Percentiles rank a stretch among this genome's conserved stretches.
phyloP scores from a whole-genome alignment of 2,797 vertebrate genomes.

The Loris lydekkerianus region DNA sequence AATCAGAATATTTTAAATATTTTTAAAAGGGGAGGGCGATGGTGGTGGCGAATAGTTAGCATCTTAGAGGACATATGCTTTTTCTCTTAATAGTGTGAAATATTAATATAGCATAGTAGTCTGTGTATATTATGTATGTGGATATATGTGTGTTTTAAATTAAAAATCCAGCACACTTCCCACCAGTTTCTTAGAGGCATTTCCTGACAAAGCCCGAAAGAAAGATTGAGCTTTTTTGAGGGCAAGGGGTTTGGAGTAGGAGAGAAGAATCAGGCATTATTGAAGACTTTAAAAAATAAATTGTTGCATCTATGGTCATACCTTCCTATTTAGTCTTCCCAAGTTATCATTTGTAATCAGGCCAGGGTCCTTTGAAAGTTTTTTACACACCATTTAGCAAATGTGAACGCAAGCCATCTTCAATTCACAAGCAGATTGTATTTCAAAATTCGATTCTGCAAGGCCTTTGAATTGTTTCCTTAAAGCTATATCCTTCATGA shows the following conservation, averaged over 20 bases:
- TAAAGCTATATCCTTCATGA: neutral
- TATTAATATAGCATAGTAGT: neutral
- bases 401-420: neutral
- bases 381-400: neutral
- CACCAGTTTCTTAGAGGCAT: neutral
- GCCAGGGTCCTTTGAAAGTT: neutral
- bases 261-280: neutral
- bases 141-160: slow-evolving; percentile 1
- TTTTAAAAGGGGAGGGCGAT: fast-evolving
- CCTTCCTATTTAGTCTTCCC: neutral
- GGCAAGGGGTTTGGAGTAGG: neutral
- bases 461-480: neutral
- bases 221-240: neutral
- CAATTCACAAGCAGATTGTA: neutral
- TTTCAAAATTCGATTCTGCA: neutral
- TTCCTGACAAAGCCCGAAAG: slow-evolving; percentile 37
- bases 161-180: neutral
- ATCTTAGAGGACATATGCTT: neutral
- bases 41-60: neutral
- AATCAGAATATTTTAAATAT: neutral
- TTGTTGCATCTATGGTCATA: neutral
- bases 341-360: neutral
- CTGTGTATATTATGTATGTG: neutral
- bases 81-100: neutral
- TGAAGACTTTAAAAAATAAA: neutral